phyloP scores from a whole-genome alignment of 2,888 invertebrate genomes.

The Poecilobothrus nobilitatus region DNA sequence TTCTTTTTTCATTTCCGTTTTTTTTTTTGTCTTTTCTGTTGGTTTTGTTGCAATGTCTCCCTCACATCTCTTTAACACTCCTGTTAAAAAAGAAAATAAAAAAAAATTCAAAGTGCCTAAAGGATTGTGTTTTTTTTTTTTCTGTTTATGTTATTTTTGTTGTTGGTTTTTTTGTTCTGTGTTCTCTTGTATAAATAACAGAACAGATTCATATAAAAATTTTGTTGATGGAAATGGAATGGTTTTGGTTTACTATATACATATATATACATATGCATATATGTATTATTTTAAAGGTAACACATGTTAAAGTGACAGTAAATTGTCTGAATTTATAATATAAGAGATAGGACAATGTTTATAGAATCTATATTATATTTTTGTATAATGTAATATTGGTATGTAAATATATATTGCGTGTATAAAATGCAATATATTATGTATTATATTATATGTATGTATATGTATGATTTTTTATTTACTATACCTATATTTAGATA shows the following conservation, averaged over 20 bases:
- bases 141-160: neutral
- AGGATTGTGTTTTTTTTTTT: neutral
- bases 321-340: conserved; percentile 1
- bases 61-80: neutral
- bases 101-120: neutral
- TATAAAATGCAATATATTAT: too few relatives aligned
- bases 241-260: too few relatives aligned
- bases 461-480: too few relatives aligned
- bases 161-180: neutral
- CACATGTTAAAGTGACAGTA: conserved; percentile 2
- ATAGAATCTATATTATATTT: too few relatives aligned
- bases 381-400: too few relatives aligned
- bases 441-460: too few relatives aligned
- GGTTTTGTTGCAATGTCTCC: neutral
- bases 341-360: neutral
- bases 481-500: neutral
- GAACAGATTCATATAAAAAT: too few relatives aligned
- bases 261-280: too few relatives aligned
- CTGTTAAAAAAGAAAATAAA: neutral
- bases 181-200: too few relatives aligned
- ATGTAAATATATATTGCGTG: neutral
- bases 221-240: too few relatives aligned
- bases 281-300: neutral
- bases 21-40: neutral
- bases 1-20: neutral